These are phyloP conservation scores for Stenopsyche tienmushanensis DNA, from an alignment of 1,140 invertebrate genomes.

Conservation along the genomic window DNA sequence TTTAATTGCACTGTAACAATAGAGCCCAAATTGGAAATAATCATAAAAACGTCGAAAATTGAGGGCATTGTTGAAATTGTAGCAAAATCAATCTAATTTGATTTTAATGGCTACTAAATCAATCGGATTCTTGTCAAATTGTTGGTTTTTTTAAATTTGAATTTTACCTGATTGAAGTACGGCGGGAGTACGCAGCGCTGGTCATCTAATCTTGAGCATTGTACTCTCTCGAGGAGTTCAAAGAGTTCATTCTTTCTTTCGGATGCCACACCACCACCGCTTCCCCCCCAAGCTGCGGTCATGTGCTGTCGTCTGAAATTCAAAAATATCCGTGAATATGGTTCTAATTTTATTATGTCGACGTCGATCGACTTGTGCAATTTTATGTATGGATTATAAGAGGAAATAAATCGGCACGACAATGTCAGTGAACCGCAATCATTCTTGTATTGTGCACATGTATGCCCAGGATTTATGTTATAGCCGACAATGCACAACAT, in stretches of 20 bases:
- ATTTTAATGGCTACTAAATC: too few species aligned
- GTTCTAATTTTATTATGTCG: too few species aligned
- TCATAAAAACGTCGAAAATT: too few species aligned
- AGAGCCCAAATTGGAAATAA: too few species aligned
- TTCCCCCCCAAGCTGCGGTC: constrained; percentile 52
- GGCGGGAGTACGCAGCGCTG: constrained; percentile 89
- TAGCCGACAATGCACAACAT: neutral
- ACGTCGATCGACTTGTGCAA: neutral
- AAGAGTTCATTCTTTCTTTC: constrained; percentile 76
- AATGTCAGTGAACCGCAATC: too few species aligned
- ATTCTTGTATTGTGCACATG: neutral
- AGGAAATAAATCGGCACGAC: too few species aligned
- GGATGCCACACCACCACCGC: constrained; percentile 50
- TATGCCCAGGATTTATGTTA: neutral
- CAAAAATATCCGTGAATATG: too few species aligned
- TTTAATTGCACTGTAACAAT: too few species aligned
- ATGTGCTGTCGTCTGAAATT: constrained; percentile 56
- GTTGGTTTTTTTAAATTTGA: too few species aligned
- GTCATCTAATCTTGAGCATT: constrained; percentile 90
- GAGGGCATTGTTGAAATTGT: too few species aligned
- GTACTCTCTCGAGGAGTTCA: constrained; percentile 85
- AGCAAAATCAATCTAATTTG: too few species aligned
- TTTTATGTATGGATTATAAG: neutral
- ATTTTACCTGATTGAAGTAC: constrained; percentile 84
- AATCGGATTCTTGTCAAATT: too few species aligned